Evolutionary conservation across 2,113 vertebrate species (phyloP), one percentile per base, ranked within the genome.

Genomic region (Cervus canadensis): DNA sequence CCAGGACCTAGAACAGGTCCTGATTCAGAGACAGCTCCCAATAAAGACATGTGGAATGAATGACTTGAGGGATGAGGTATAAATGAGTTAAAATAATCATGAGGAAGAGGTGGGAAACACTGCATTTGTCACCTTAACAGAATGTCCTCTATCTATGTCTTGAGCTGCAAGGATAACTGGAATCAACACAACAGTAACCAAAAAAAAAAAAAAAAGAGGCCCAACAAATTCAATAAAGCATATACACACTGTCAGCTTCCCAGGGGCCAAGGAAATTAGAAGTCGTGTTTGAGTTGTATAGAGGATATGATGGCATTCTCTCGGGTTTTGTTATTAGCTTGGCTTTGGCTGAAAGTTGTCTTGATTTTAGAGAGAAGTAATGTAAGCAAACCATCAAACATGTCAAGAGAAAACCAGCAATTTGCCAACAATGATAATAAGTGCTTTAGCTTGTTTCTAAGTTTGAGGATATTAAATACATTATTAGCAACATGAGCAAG

Each of bases 401-500:
- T 95, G 95, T 98, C 96, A 95, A 98, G 98, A 98, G 96, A 94
- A 96, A 98, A 99, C 33, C 23, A 96, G 52, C 28, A 81, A 97
- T 96, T 8, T 98, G 97, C 98, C 93, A 98, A 98, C 98, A 89
- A 98, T 98, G 98, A 97, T 98, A 57, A 64, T 64, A 97, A 98
- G 98, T 98, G 92, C 92, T 95, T 96, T 81, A 93, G 56, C 92
- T 94, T 91, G 74, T 89, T 96, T 28, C 76, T 96, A 96, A 52
- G 54, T 98, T 96, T 96, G 96, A 98, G 92, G 95, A 98, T 91
- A 95, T 97, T 96, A 97, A 97, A 89, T 74, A 88, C 21, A 0
- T 59, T 98, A 83, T 96, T 96, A 97, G 94, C 86, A 87, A 23
- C 2, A 26, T 71, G 97, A 96, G 91, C 83, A 94, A 97, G 87